Evolutionary conservation across 1,140 invertebrate species (phyloP).

Genomic region (Drosophila jambulina): DNA sequence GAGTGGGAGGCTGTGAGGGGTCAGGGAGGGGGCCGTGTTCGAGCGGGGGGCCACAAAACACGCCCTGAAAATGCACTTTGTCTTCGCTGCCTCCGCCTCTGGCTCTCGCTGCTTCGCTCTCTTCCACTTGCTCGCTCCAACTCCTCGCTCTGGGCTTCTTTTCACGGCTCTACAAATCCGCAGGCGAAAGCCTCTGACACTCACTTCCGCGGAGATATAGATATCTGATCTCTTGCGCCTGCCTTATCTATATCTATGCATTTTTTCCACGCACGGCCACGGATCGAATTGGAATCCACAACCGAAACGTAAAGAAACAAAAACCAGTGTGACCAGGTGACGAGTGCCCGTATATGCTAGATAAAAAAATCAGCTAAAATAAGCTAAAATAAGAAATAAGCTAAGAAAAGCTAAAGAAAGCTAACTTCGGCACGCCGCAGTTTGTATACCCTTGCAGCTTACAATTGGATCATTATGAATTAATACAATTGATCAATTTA

Average conservation of each 20-base stretch:
- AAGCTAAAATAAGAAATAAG: too few relatives aligned
- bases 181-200: constrained; percentile 6
- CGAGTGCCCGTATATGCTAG: too few relatives aligned
- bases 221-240: constrained; percentile 38
- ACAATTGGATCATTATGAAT: too few relatives aligned
- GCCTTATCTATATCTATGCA: constrained; percentile 68
- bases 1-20: constrained; percentile 19
- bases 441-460: too few relatives aligned
- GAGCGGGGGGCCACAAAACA: constrained; percentile 46
- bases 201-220: constrained; percentile 25
- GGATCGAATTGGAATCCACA: constrained; percentile 30
- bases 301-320: constrained; percentile 3
- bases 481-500: too few relatives aligned
- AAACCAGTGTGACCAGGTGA: constrained; percentile 1
- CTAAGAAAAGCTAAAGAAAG: too few relatives aligned
- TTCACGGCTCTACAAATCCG: constrained; percentile 22
- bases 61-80: constrained; percentile 59
- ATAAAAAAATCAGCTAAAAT: too few relatives aligned
- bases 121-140: constrained; percentile 5
- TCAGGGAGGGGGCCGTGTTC: constrained; percentile 5
- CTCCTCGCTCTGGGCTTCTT: constrained; percentile 16
- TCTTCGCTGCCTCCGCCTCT: constrained; percentile 46
- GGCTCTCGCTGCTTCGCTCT: constrained; percentile 23
- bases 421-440: too few relatives aligned
- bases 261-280: constrained; percentile 66